These are phyloP conservation scores for Malurus alboscapulatus DNA, from an alignment of 2,113 vertebrate species.

Conservation along the genomic window DNA sequence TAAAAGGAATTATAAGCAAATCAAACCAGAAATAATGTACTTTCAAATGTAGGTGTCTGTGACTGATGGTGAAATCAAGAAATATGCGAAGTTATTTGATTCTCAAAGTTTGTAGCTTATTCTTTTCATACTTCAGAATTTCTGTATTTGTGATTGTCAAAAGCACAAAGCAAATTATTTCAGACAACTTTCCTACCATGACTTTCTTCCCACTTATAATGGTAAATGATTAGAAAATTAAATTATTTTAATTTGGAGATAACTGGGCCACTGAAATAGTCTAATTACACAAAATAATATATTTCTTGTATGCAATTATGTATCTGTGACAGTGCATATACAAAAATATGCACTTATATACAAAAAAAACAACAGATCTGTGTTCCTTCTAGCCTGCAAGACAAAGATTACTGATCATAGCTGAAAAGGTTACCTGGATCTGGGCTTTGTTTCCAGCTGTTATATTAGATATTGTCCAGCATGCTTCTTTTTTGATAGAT, in stretches of 20 bases:
- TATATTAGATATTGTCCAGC: conserved; percentile 99
- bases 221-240: not conserved
- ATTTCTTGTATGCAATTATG: not conserved
- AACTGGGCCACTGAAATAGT: not conserved
- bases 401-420: not conserved
- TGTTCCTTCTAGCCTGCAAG: not conserved
- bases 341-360: not conserved
- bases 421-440: conserved; percentile 86
- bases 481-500: conserved; percentile 98
- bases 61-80: not conserved
- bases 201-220: not conserved
- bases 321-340: not conserved
- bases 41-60: not conserved
- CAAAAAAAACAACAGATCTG: not conserved
- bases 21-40: not conserved
- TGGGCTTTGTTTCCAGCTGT: conserved; percentile 96
- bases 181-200: not conserved
- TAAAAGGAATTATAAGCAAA: not conserved
- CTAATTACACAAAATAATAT: not conserved
- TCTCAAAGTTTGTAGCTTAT: not conserved
- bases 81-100: not conserved
- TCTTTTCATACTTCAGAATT: not conserved
- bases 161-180: not conserved
- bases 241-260: not conserved
- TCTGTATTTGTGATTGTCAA: not conserved